Base-by-base conservation (phyloP, 2,113 vertebrate genomes). In the Boulengeromyrus knoepffleri region DNA sequence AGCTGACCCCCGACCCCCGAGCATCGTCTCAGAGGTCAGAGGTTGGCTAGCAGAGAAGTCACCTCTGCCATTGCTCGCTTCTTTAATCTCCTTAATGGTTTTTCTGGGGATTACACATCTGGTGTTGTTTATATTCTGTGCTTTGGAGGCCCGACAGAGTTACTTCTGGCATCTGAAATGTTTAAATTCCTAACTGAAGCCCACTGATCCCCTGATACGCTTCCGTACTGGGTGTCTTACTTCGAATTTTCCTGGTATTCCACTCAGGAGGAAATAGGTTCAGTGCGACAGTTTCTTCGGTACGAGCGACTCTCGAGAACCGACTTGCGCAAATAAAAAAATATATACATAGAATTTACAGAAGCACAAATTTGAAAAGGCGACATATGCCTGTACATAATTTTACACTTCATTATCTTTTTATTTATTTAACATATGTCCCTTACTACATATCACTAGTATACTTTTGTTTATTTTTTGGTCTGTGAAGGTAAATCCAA, bases 151-250 rank as follows among this genome's bases (percentile, higher is more conserved):
- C 10, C 17, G 12, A 36, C 47, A 53, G 47, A 2, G 47, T 53
- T 53, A 15, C 49, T 87, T 49, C 47, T 27, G 27, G 27, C 50
- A 52, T 53, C 50, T 19, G 27, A 36, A 49, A 46, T 46, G 49
- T 87, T 52, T 52, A 87, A 87, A 52, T 27, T 87, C 85, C 49
- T 87, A 31, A 87, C 15, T 21, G 85, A 31, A 87, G 47, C 85
- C 8, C 13, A 7, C n/a, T 53, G 50, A 56, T 87, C 50, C 50
- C 50, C 85, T 27, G 13, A 47, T 56, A 13, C 21, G 50, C 50
- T 53, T 31, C 47, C 5, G 24, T 45, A 7, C 12, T 13, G 83
- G 39, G 45, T 85, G 83, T 85, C 45, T 12, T 85, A 85, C 83
- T 46, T 31, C 19, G 7, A 39, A 5, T 52, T 50, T 15, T 86